Percentiles rank a stretch among this genome's conserved stretches.
phyloP scores from a whole-genome alignment of 2,888 invertebrate genomes.

The Lithosia quadra region DNA sequence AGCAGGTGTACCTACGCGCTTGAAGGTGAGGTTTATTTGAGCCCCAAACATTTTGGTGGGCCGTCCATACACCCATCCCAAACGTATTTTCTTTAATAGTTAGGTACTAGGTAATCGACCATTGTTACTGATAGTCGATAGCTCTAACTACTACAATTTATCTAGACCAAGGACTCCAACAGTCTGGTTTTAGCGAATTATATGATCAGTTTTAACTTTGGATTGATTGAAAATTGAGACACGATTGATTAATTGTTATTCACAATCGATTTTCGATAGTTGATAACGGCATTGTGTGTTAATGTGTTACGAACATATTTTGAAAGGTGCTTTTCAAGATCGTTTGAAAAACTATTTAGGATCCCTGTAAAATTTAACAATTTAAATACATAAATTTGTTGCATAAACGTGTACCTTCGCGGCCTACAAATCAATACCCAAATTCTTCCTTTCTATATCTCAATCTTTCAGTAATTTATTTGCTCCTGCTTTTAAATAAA shows the following conservation, averaged over 20 bases:
- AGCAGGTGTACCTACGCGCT: too few species aligned
- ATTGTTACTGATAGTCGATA: not conserved
- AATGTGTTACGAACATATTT: not conserved
- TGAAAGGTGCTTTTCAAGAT: too few species aligned
- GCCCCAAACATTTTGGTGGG: too few species aligned
- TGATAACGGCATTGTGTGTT: not conserved
- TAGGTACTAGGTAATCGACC: not conserved
- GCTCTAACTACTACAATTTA: conserved; percentile 1
- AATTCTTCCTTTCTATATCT: too few species aligned
- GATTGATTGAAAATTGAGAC: conserved; percentile 6
- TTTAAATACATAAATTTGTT: too few species aligned
- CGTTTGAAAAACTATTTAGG: too few species aligned
- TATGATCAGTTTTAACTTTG: not conserved
- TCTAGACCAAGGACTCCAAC: conserved; percentile 2
- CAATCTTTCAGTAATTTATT: not conserved
- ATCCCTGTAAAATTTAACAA: too few species aligned
- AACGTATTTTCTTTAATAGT: not conserved
- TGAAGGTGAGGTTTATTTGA: too few species aligned
- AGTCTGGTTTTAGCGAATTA: not conserved
- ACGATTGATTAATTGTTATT: conserved; percentile 8
- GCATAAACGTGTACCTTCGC: too few species aligned
- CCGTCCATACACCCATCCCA: not conserved
- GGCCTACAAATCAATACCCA: too few species aligned
- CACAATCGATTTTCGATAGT: conserved; percentile 2
- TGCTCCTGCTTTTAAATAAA: not conserved